Evolutionary conservation across 2,888 invertebrate genomes (phyloP), one percentile per base, ranked within the genome.

Genomic region (Catocala fraxini): DNA sequence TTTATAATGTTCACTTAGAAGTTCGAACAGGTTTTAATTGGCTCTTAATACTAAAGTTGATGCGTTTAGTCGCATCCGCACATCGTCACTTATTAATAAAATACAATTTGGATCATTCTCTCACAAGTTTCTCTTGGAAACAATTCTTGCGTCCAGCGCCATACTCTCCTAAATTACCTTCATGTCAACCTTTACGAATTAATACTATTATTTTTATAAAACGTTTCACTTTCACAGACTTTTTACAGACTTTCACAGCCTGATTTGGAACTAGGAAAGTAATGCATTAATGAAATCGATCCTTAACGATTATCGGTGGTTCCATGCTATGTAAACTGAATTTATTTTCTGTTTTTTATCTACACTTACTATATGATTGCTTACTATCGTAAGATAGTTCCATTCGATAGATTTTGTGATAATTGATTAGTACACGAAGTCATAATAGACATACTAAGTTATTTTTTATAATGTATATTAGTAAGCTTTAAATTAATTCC

Each of bases 111-210:
- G 68, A 75, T 80, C 76, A 46, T 76, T 70, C 75, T 73, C 53
- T 58, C 60, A 60, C 60, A 68, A 51, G 69, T 80, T 81, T 81
- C 79, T 73, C 68, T 66, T 33, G 72, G 80, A 81, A 82, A 83
- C 72, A 67, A 82, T 82, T 75, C 73, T 68, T 82, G 90, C 90
- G 90, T 84, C 89, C 89, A 87, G 89, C 89, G 91, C 89, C 80
- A 79, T 65, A 61, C 68, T 68, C 45, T 55, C 60, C 56, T 62
- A 62, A 67, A 39, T 39, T 68, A 62, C 51, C 63, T 47, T 48
- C 59, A 49, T 65, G 55, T 70, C 68, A 59, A 34, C 63, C 64
- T 62, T 54, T 56, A 6, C 51, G 39, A 68, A 62, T 66, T 70
- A 77, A 72, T 70, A 75, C 70, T 72, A 66, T 63, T 51, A 45